Conservation (phyloP, 2,113 vertebrate species). For the Melanerpes aurifrons region DNA sequence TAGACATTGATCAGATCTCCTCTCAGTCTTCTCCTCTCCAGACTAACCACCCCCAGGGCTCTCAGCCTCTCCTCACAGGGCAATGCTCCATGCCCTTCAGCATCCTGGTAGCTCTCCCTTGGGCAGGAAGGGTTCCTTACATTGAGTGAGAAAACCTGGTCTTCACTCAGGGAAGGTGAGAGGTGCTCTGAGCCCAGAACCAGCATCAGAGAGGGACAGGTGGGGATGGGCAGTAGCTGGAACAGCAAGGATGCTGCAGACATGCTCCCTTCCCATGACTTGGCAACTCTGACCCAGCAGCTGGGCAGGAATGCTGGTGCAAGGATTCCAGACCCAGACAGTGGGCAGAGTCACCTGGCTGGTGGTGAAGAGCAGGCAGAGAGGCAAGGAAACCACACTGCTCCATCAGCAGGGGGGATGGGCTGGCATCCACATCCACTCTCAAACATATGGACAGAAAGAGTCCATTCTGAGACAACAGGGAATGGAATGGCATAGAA, state of each 20-base stretch:
- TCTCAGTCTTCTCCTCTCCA: too few species aligned
- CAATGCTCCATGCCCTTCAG: too few species aligned
- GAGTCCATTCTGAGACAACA: background rate
- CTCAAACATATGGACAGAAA: background rate
- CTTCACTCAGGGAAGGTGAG: background rate
- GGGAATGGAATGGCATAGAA: background rate
- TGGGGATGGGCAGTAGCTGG: background rate
- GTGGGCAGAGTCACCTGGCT: background rate
- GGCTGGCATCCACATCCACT: background rate
- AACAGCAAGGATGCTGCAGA: background rate
- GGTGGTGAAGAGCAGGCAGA: background rate
- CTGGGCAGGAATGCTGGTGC: background rate
- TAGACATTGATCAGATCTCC: too few species aligned
- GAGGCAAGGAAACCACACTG: rapidly evolving
- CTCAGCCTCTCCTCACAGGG: too few species aligned
- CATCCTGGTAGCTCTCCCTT: too few species aligned
- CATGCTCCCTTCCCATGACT: background rate
- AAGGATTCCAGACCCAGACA: background rate
- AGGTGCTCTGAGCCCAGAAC: conserved; percentile 35
- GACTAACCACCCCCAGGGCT: too few species aligned
- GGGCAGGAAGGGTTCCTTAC: background rate
- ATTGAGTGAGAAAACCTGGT: background rate
- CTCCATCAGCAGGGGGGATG: background rate
- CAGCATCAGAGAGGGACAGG: rapidly evolving
- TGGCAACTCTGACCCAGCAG: background rate